Evolutionary conservation across 2,113 vertebrate genomes (phyloP).

Genomic region (Megaceryle maxima): DNA sequence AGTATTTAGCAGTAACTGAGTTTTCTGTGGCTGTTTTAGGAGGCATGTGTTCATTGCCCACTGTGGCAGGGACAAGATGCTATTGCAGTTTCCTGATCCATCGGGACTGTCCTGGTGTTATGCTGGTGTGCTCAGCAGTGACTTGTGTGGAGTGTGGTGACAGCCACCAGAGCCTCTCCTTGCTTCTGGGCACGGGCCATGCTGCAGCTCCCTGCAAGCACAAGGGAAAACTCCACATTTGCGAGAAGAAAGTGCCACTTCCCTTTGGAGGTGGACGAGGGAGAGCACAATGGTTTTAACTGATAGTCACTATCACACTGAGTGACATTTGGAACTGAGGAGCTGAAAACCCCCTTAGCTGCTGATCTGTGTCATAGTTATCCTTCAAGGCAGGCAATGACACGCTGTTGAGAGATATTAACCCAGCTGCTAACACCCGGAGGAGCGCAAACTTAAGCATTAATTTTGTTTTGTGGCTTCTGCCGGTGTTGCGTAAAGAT

Average conservation of each 20-base stretch:
- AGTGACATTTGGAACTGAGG: neutral
- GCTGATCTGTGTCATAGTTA: neutral
- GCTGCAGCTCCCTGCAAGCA: neutral
- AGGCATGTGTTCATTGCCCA: neutral
- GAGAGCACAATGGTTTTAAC: neutral
- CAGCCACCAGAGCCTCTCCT: neutral
- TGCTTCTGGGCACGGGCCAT: rapidly evolving
- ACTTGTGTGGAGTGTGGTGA: neutral
- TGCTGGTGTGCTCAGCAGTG: neutral
- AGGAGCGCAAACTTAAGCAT: neutral
- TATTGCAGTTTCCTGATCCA: neutral
- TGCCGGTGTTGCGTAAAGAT: neutral
- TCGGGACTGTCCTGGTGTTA: neutral
- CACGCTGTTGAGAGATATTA: neutral
- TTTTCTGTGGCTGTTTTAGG: neutral
- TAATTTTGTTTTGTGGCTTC: slow-evolving; percentile 17
- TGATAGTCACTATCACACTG: neutral
- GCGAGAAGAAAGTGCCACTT: neutral
- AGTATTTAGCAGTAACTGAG: neutral
- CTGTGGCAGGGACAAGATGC: neutral
- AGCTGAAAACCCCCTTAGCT: neutral
- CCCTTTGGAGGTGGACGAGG: neutral
- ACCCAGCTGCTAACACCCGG: neutral
- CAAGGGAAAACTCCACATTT: neutral
- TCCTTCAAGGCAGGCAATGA: neutral